A percentile compares a stretch with the other conserved stretches of the same genome.
phyloP scores from a whole-genome alignment of 2,797 vertebrate genomes.

The Pelobates cultripes region DNA sequence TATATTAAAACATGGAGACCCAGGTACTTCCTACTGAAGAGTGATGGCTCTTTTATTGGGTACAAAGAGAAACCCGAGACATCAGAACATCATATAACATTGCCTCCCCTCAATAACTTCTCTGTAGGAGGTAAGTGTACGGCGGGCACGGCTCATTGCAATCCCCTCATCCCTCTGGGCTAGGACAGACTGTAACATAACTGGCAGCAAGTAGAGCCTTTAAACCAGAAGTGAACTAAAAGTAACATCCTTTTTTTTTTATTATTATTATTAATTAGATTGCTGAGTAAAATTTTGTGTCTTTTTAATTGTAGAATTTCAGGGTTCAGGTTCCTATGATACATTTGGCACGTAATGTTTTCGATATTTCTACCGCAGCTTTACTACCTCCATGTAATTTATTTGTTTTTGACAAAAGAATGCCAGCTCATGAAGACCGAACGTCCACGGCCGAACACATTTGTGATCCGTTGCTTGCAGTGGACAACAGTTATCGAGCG shows the following conservation, averaged over 20 bases:
- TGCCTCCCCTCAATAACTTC: slow-evolving; percentile 95
- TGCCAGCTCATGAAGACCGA: slow-evolving; percentile 97
- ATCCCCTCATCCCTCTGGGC: too few species aligned
- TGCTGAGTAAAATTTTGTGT: too few species aligned
- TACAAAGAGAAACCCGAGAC: slow-evolving; percentile 91
- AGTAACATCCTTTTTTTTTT: too few species aligned
- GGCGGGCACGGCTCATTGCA: too few species aligned
- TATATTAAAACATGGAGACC: slow-evolving; percentile 96
- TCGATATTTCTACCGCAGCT: too few species aligned
- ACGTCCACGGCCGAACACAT: slow-evolving; percentile 89
- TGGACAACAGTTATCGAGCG: slow-evolving; percentile 95
- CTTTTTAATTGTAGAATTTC: too few species aligned
- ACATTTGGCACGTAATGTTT: too few species aligned
- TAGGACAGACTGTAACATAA: too few species aligned
- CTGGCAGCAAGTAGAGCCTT: too few species aligned
- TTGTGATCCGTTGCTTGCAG: slow-evolving; percentile 94
- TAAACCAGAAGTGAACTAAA: too few species aligned
- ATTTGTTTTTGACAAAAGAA: slow-evolving; percentile 67
- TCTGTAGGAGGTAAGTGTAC: slow-evolving; percentile 85
- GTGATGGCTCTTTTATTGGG: slow-evolving; percentile 92
- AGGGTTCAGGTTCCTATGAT: too few species aligned
- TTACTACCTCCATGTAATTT: neutral
- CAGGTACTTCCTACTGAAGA: slow-evolving; percentile 93
- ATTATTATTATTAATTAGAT: too few species aligned
- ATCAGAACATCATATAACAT: slow-evolving; percentile 74